A percentile compares a stretch with the other conserved stretches of the same genome.
Evolutionary conservation across 1,140 invertebrate species (phyloP).

Genomic region (Drosophila hydei): DNA sequence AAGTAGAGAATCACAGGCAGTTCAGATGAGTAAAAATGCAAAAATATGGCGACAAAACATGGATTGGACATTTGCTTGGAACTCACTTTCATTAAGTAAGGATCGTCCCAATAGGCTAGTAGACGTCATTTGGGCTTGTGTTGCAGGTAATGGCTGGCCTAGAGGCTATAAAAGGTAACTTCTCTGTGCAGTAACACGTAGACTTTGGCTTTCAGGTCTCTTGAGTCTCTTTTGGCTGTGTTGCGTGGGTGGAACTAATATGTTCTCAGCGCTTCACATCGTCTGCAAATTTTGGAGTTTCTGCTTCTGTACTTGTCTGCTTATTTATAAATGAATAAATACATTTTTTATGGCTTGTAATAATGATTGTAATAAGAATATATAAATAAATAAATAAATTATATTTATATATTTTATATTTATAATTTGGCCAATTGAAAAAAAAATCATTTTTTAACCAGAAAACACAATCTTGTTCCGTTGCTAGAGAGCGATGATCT

Average conservation of each 20-base stretch:
- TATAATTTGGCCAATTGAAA: too few species aligned
- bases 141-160: not conserved
- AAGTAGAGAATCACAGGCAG: too few species aligned
- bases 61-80: not conserved
- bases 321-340: too few species aligned
- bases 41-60: not conserved
- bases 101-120: slow-evolving; percentile 72
- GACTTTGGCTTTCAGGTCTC: not conserved
- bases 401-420: too few species aligned
- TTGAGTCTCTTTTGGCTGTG: slow-evolving; percentile 60
- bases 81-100: slow-evolving; percentile 70
- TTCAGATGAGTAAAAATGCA: not conserved
- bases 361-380: too few species aligned
- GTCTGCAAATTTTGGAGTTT: too few species aligned
- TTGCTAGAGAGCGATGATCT: too few species aligned
- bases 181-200: slow-evolving; percentile 5
- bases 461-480: too few species aligned
- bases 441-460: too few species aligned
- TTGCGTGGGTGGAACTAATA: slow-evolving; percentile 36
- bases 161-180: not conserved
- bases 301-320: too few species aligned
- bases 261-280: slow-evolving; percentile 48
- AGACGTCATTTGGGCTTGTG: slow-evolving; percentile 69
- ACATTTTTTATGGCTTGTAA: too few species aligned
- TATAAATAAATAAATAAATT: too few species aligned